Percentiles rank a stretch among this genome's conserved stretches.
phyloP scores from a whole-genome alignment of 2,888 invertebrate genomes.

The Trichogramma evanescens region DNA sequence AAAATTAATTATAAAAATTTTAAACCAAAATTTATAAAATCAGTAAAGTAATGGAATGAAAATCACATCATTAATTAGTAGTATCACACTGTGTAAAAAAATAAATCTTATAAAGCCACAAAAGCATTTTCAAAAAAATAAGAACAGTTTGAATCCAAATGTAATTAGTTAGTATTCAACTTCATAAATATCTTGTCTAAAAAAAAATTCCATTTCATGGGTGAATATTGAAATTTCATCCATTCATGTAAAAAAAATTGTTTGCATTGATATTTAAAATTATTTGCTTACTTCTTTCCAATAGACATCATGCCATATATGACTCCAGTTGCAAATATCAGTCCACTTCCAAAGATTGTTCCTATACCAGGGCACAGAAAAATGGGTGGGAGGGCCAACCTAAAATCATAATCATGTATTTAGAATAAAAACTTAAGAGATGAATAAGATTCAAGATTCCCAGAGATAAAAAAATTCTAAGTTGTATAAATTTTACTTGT shows the following conservation, averaged over 20 bases:
- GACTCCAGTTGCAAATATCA: conserved; percentile 82
- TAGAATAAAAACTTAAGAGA: not conserved
- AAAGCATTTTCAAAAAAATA: too few relatives aligned
- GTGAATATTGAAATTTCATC: not conserved
- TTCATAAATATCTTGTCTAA: too few relatives aligned
- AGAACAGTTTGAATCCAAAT: too few relatives aligned
- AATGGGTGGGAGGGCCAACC: conserved; percentile 73
- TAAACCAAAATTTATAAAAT: too few relatives aligned
- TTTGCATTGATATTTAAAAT: not conserved
- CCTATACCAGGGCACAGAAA: conserved; percentile 66
- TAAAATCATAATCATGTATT: conserved; percentile 45
- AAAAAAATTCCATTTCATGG: too few relatives aligned
- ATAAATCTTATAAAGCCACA: too few relatives aligned
- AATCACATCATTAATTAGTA: too few relatives aligned
- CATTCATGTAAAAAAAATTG: not conserved
- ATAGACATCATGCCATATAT: conserved; percentile 92
- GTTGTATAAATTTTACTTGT: not conserved
- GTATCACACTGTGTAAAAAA: too few relatives aligned
- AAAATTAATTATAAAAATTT: too few relatives aligned
- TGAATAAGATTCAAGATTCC: not conserved
- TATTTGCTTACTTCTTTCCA: conserved; percentile 80
- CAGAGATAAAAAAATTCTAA: not conserved
- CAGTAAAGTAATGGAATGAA: too few relatives aligned
- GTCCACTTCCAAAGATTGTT: conserved; percentile 74
- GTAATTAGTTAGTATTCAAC: too few relatives aligned